Percentiles rank a stretch among this genome's conserved stretches.
phyloP scores from a whole-genome alignment of 2,113 vertebrate species.

The human (Homo sapiens) region DNA sequence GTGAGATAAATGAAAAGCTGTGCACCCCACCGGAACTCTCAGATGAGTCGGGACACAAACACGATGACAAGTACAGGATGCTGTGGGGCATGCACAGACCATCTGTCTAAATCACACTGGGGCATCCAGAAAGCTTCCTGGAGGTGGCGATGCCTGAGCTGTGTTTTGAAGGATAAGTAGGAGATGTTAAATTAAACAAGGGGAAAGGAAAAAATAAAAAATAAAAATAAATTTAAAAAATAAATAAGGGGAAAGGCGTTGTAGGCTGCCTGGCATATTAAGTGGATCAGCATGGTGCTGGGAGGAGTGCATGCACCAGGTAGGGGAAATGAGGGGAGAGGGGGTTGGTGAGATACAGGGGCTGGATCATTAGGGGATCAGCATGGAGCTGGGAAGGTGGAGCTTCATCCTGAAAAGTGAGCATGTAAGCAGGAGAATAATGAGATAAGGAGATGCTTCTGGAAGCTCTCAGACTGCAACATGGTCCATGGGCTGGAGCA shows the following conservation, averaged over 20 bases:
- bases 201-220: too few relatives aligned
- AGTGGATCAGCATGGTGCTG: rapidly evolving
- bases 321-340: rapidly evolving
- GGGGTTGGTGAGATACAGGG: background rate
- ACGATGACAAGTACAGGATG: background rate
- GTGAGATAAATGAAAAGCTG: background rate
- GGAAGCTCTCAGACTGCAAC: background rate
- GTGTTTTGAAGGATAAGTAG: background rate
- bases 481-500: rapidly evolving
- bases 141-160: background rate
- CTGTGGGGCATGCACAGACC: background rate
- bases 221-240: too few relatives aligned
- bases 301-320: background rate
- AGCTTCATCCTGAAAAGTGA: background rate
- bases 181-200: background rate
- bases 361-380: background rate
- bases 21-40: background rate
- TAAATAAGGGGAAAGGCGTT: too few relatives aligned
- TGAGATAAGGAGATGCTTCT: background rate
- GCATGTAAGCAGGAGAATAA: background rate
- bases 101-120: background rate
- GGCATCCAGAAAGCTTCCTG: background rate
- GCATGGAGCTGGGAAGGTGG: background rate
- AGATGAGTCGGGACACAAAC: background rate
- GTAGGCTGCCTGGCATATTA: rapidly evolving